phyloP scores from a whole-genome alignment of 2,113 vertebrate species.

The Copsychus sechellarum region DNA sequence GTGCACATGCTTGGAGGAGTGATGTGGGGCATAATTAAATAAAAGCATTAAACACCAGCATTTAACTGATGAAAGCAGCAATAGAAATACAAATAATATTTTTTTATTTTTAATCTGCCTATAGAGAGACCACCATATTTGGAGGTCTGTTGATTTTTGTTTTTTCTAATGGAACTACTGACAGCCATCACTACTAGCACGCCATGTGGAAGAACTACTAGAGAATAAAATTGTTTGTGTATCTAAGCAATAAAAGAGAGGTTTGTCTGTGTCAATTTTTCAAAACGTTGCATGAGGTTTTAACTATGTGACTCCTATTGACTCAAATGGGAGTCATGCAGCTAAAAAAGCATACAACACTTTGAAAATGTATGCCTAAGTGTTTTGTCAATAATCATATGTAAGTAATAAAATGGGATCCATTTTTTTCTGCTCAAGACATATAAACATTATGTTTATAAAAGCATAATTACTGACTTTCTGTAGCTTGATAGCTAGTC shows the following conservation, averaged over 20 bases:
- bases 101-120: slow-evolving; percentile 40
- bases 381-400: slow-evolving; percentile 65
- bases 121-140: background rate
- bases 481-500: slow-evolving; percentile 50
- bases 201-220: background rate
- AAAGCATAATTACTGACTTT: slow-evolving; percentile 61
- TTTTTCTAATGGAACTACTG: background rate
- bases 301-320: slow-evolving; percentile 56
- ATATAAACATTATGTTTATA: slow-evolving; percentile 71
- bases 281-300: slow-evolving; percentile 56
- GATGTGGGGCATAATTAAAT: slow-evolving; percentile 20
- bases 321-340: slow-evolving; percentile 65
- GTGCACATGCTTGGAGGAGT: background rate
- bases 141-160: background rate
- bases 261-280: slow-evolving; percentile 53
- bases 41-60: background rate
- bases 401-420: slow-evolving; percentile 65
- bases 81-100: slow-evolving; percentile 2
- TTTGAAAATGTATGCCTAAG: slow-evolving; percentile 61
- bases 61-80: background rate
- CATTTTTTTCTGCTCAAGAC: slow-evolving; percentile 60
- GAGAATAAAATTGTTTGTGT: slow-evolving; percentile 39
- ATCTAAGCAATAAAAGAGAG: slow-evolving; percentile 28
- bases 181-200: background rate
- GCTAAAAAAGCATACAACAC: slow-evolving; percentile 50